Conservation (phyloP, 1,140 invertebrate genomes). For the Caligus rogercresseyi region DNA sequence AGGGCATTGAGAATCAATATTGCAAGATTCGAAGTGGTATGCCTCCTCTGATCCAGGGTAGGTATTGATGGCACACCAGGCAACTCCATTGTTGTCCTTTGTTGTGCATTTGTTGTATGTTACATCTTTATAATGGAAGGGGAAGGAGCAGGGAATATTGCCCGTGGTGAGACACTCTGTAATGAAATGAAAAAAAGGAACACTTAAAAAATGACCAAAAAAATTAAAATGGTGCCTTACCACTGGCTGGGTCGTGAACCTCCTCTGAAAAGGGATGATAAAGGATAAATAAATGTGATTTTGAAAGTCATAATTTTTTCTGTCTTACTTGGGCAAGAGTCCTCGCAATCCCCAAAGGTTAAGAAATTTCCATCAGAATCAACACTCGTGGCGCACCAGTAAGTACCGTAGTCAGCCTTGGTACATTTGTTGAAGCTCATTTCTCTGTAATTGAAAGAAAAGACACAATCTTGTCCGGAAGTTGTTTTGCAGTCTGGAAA, state of each 20-base stretch:
- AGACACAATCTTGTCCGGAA: not conserved
- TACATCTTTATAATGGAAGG: not conserved
- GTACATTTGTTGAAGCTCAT: not conserved
- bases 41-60: not conserved
- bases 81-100: not conserved
- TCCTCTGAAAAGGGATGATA: not conserved
- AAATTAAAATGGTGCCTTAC: not conserved
- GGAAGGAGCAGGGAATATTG: not conserved
- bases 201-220: not conserved
- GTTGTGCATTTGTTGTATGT: not conserved
- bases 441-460: not conserved
- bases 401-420: not conserved
- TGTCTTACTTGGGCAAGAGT: not conserved
- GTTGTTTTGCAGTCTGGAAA: not conserved
- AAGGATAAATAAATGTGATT: not conserved
- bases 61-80: not conserved
- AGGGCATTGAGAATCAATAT: not conserved
- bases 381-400: not conserved
- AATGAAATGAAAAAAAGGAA: not conserved
- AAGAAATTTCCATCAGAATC: not conserved
- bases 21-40: not conserved
- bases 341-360: not conserved
- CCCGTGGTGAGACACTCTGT: not conserved
- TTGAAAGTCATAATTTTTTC: not conserved
- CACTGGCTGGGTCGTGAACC: not conserved